A percentile compares a stretch with the other conserved stretches of the same genome.
Evolutionary conservation across 2,113 vertebrate genomes (phyloP).

Genomic region (Aramus guarauna): DNA sequence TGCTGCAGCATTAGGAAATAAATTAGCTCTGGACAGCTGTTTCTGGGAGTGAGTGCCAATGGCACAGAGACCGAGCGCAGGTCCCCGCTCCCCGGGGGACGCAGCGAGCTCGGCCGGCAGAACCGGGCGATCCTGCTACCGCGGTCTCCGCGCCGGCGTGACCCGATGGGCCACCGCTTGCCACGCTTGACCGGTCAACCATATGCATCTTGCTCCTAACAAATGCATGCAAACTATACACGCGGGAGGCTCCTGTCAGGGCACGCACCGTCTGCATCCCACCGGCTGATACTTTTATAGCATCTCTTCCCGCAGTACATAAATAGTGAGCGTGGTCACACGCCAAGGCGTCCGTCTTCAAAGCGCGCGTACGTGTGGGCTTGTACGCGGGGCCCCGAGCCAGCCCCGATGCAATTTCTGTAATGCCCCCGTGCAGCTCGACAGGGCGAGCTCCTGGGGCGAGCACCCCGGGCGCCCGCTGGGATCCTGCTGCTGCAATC

Average conservation of each 20-base stretch:
- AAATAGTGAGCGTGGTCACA: accelerated
- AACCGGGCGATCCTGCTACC: not conserved
- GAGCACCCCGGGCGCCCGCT: not conserved
- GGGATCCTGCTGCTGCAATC: not conserved
- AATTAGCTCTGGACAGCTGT: conserved; percentile 81
- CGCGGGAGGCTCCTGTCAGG: accelerated
- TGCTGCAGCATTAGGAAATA: conserved; percentile 77
- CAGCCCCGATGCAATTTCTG: accelerated
- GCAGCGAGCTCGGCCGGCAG: not conserved
- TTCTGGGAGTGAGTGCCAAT: conserved; percentile 62
- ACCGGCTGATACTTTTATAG: not conserved
- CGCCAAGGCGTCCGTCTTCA: accelerated
- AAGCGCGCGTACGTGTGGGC: not conserved
- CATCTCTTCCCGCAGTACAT: accelerated
- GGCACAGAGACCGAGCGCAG: conserved; percentile 3
- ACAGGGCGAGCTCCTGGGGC: not conserved
- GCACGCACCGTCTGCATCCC: not conserved
- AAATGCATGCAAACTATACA: not conserved
- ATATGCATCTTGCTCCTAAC: not conserved
- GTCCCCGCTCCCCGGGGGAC: not conserved
- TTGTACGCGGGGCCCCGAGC: accelerated
- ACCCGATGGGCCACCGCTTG: not conserved
- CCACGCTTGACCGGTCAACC: not conserved
- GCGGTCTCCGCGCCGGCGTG: accelerated
- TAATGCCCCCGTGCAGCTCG: accelerated